Conservation (phyloP, 2,888 invertebrate genomes). For the Diarsia mendica region DNA sequence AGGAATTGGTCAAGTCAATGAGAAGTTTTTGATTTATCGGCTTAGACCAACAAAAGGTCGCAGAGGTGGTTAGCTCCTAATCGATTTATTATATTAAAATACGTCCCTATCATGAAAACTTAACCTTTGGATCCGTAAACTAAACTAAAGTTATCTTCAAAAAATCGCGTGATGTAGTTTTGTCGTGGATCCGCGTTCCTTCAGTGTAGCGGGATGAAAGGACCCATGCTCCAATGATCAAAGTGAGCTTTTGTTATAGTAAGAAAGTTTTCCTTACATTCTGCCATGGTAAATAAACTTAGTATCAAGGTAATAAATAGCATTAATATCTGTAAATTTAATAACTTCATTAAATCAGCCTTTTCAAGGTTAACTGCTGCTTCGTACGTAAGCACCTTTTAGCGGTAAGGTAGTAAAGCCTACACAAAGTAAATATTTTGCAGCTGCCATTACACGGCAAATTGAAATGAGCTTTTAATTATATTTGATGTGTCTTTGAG, state of each 20-base stretch:
- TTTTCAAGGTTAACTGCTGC: not conserved
- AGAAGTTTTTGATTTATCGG: constrained; percentile 17
- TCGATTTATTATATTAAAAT: constrained; percentile 14
- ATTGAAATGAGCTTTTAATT: constrained; percentile 18
- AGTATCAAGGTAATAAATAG: not conserved
- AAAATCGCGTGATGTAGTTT: no score
- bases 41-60: constrained; percentile 8
- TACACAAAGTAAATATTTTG: not conserved
- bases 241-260: not conserved
- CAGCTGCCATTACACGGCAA: not conserved
- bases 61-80: not conserved
- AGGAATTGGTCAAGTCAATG: not conserved
- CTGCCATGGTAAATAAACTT: not conserved
- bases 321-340: not conserved
- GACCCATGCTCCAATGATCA: not conserved
- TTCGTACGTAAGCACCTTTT: not conserved
- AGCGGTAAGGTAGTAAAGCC: not conserved
- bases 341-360: not conserved
- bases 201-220: no score
- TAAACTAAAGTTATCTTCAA: no score
- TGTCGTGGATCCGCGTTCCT: no score
- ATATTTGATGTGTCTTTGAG: constrained; percentile 14
- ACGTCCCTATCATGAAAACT: not conserved
- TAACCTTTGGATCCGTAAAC: no score
- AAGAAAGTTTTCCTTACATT: not conserved